These are phyloP conservation scores for Limnodromus scolopaceus DNA, from an alignment of 2,797 vertebrate species.

Conservation along the genomic window DNA sequence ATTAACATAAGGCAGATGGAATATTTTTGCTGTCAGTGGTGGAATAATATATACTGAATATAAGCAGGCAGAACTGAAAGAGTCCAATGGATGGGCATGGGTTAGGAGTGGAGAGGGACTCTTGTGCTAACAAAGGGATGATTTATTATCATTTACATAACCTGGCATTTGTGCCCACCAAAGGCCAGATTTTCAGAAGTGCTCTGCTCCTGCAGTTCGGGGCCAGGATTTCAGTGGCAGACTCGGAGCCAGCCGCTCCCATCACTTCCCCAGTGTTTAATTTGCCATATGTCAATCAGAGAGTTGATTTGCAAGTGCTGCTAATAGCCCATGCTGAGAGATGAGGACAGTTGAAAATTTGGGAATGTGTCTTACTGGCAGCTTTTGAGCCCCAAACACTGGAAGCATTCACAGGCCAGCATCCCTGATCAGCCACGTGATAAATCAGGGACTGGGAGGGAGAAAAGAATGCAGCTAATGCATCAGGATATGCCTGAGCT, in stretches of 20 bases:
- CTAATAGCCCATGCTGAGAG: slow-evolving; percentile 38
- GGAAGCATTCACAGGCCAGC: background rate
- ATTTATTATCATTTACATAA: slow-evolving; percentile 56
- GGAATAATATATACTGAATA: background rate
- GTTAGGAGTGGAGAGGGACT: background rate
- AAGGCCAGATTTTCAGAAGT: slow-evolving; percentile 42
- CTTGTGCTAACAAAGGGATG: slow-evolving; percentile 49
- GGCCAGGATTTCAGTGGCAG: slow-evolving; percentile 34
- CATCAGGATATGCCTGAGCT: background rate
- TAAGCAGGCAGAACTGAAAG: background rate
- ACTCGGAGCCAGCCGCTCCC: slow-evolving; percentile 26
- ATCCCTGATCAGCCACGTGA: background rate
- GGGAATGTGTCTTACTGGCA: slow-evolving; percentile 42
- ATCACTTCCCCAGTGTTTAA: slow-evolving; percentile 24
- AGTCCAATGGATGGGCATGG: background rate
- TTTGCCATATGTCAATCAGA: slow-evolving; percentile 70
- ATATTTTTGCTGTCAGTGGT: slow-evolving; percentile 19
- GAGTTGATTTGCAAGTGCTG: slow-evolving; percentile 55
- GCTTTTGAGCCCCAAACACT: slow-evolving; percentile 8
- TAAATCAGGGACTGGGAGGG: slow-evolving; percentile 44
- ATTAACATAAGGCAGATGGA: slow-evolving; percentile 7
- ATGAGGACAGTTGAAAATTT: slow-evolving; percentile 45
- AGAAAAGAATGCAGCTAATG: slow-evolving; percentile 25
- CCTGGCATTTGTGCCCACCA: slow-evolving; percentile 50
- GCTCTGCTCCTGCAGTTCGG: slow-evolving; percentile 19